A percentile compares a stretch with the other conserved stretches of the same genome.
Evolutionary conservation across 1,140 invertebrate species (phyloP).

Genomic region (Lamellibrachia luymesi): DNA sequence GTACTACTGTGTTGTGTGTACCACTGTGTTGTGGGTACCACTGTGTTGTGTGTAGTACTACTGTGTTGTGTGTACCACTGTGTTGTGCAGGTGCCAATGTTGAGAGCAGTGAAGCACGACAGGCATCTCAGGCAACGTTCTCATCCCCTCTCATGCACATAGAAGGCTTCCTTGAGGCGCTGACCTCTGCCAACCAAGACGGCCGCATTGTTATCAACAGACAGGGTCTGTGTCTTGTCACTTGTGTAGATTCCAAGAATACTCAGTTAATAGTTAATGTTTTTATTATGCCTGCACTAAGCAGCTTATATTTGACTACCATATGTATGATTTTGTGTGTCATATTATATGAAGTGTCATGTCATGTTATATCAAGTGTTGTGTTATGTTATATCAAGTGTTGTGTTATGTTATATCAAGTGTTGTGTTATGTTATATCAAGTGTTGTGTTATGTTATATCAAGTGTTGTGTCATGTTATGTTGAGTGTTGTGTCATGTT

Average conservation of each 20-base stretch:
- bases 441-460: not conserved
- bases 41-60: no score
- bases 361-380: not conserved
- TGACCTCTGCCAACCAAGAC: conserved; percentile 55
- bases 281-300: no score
- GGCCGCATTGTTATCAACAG: conserved; percentile 52
- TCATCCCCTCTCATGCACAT: conserved; percentile 55
- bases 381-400: not conserved
- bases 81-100: not conserved
- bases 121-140: not conserved
- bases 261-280: no score
- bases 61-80: not conserved
- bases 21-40: no score
- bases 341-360: not conserved
- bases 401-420: not conserved
- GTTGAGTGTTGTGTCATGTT: not conserved
- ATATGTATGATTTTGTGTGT: not conserved
- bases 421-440: not conserved
- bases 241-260: not conserved
- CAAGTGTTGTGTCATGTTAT: not conserved
- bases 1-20: no score
- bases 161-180: conserved; percentile 49
- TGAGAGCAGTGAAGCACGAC: not conserved
- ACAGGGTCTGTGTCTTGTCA: conserved; percentile 35
- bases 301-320: no score